A percentile compares a stretch with the other conserved stretches of the same genome.
phyloP scores from a whole-genome alignment of 2,797 vertebrate genomes.

The Hydrophis major region DNA sequence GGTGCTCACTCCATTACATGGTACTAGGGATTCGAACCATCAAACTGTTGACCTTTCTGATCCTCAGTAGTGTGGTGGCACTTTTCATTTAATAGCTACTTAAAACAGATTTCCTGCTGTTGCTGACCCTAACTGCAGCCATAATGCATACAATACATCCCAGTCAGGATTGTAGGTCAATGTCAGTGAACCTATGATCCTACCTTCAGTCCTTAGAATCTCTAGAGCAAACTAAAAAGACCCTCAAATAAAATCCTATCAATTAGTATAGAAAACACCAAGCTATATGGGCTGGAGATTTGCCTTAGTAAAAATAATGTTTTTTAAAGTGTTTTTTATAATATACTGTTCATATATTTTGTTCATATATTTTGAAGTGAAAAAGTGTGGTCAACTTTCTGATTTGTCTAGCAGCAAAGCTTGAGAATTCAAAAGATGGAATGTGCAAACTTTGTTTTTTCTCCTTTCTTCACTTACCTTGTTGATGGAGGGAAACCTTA shows the following conservation, averaged over 20 bases:
- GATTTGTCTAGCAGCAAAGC: not conserved
- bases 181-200: too few relatives aligned
- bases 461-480: not conserved
- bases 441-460: not conserved
- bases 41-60: too few relatives aligned
- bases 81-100: not conserved
- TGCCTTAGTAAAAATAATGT: not conserved
- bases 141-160: not conserved
- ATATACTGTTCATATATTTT: not conserved
- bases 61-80: not conserved
- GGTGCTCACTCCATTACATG: too few relatives aligned
- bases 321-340: not conserved
- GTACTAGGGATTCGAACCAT: too few relatives aligned
- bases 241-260: not conserved
- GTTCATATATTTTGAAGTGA: not conserved
- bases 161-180: not conserved
- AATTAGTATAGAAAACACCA: not conserved
- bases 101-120: not conserved
- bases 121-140: not conserved
- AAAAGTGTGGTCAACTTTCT: not conserved
- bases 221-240: not conserved
- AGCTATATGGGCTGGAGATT: not conserved
- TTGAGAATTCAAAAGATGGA: not conserved
- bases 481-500: not conserved
- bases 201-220: not conserved